Evolutionary conservation across 2,113 vertebrate species (phyloP).

Genomic region (Saguinus midas): DNA sequence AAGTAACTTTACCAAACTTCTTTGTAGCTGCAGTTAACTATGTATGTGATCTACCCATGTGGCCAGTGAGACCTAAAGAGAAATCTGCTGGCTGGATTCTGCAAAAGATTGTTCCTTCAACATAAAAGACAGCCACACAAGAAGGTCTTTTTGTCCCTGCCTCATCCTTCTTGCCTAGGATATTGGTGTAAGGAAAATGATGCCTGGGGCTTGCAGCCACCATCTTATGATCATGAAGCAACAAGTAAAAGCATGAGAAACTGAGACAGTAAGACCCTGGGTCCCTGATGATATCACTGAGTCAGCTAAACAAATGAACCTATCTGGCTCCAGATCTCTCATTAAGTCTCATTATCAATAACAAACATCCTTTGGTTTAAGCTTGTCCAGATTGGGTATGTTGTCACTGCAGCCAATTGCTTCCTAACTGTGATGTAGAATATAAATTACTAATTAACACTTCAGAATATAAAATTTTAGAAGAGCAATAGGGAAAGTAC

Average conservation of each 20-base stretch:
- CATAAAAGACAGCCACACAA: not conserved
- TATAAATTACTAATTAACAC: slow-evolving; percentile 44
- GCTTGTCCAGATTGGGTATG: not conserved
- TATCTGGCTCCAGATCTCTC: not conserved
- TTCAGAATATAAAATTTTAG: slow-evolving; percentile 50
- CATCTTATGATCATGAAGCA: not conserved
- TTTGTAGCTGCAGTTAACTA: not conserved
- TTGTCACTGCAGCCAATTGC: not conserved
- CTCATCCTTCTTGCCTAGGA: not conserved
- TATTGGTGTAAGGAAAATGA: not conserved
- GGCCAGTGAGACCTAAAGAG: not conserved
- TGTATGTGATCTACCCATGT: not conserved
- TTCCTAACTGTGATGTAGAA: slow-evolving; percentile 25
- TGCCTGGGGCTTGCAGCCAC: not conserved
- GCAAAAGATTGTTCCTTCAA: slow-evolving; percentile 22
- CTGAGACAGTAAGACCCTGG: not conserved
- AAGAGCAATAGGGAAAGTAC: slow-evolving; percentile 33
- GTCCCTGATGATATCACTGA: not conserved
- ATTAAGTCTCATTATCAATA: not conserved
- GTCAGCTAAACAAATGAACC: not conserved
- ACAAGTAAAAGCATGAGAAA: not conserved
- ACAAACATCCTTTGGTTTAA: not conserved
- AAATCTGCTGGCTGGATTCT: not conserved
- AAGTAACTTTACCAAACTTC: not conserved
- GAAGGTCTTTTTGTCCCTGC: not conserved